A percentile compares a stretch with the other conserved stretches of the same genome.
Conservation (phyloP, 2,888 invertebrate genomes). For the Himalopsyche kuldschensis region DNA sequence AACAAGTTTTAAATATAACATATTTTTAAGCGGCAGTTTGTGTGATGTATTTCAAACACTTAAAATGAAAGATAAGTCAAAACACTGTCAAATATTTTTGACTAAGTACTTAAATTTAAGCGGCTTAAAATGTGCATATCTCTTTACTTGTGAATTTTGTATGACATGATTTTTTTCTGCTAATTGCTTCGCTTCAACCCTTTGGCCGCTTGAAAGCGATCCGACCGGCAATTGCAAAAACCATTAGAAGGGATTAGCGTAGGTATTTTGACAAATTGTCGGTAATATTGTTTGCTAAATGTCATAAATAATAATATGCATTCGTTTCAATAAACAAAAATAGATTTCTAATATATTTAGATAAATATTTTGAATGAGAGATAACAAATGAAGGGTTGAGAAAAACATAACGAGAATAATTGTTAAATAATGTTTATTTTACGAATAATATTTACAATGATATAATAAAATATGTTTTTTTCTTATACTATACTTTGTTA, state of each 20-base stretch:
- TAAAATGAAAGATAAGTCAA: constrained; percentile 17
- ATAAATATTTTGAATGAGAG: neutral
- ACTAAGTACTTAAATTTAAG: neutral
- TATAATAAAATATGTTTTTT: neutral
- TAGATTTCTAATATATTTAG: neutral
- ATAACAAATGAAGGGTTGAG: neutral
- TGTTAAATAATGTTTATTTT: neutral
- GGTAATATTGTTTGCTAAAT: constrained; percentile 3
- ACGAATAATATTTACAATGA: neutral
- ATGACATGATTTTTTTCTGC: neutral
- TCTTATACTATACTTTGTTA: neutral
- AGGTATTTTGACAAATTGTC: constrained; percentile 29
- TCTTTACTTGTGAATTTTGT: neutral
- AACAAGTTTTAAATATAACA: too few relatives aligned
- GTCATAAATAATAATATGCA: neutral
- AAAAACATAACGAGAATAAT: neutral
- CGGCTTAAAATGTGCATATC: neutral
- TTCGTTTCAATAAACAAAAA: neutral
- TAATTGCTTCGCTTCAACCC: neutral
- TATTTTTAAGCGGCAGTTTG: too few relatives aligned
- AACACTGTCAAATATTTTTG: constrained; percentile 26
- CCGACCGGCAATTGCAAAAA: neutral
- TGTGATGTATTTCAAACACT: too few relatives aligned
- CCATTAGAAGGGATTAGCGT: constrained; percentile 29
- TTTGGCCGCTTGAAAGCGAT: neutral